Percentiles rank a stretch among this genome's conserved stretches.
Conservation (phyloP, 2,888 invertebrate species). For the Psylliodes chrysocephalus region DNA sequence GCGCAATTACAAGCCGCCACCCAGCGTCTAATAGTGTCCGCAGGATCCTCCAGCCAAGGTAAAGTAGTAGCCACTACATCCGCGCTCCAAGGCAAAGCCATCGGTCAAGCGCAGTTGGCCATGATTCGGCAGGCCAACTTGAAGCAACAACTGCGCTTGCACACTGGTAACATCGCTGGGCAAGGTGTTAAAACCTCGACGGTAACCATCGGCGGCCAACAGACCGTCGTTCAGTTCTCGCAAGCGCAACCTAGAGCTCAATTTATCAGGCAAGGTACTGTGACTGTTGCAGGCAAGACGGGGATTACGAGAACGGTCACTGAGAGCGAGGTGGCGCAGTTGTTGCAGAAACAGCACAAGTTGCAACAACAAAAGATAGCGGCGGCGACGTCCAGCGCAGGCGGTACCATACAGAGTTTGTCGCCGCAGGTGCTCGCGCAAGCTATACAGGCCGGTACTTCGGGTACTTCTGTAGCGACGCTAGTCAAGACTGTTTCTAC, state of each 20-base stretch:
- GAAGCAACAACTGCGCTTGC: slow-evolving; percentile 60
- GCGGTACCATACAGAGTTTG: slow-evolving; percentile 58
- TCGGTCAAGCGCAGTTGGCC: slow-evolving; percentile 69
- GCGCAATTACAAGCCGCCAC: slow-evolving; percentile 63
- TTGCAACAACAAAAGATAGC: slow-evolving; percentile 59
- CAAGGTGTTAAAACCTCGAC: slow-evolving; percentile 59
- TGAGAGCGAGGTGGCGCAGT: slow-evolving; percentile 68
- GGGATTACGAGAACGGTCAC: slow-evolving; percentile 64
- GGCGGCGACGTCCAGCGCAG: slow-evolving; percentile 52
- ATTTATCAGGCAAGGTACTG: slow-evolving; percentile 61
- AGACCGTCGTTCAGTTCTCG: slow-evolving; percentile 60
- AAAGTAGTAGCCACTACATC: slow-evolving; percentile 53
- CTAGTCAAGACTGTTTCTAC: slow-evolving; percentile 72
- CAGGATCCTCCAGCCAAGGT: slow-evolving; percentile 55
- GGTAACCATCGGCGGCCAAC: slow-evolving; percentile 59
- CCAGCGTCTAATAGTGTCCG: slow-evolving; percentile 64
- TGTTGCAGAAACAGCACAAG: slow-evolving; percentile 64
- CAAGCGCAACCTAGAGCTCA: slow-evolving; percentile 59
- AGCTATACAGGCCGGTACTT: slow-evolving; percentile 66
- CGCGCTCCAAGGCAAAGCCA: slow-evolving; percentile 64
- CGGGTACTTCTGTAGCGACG: slow-evolving; percentile 70
- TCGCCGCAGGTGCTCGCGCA: slow-evolving; percentile 61
- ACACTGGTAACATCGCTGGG: slow-evolving; percentile 48
- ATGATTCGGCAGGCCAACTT: slow-evolving; percentile 69
- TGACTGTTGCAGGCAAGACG: slow-evolving; percentile 58